Conservation (phyloP, 2,888 invertebrate species). For the Automeris io region DNA sequence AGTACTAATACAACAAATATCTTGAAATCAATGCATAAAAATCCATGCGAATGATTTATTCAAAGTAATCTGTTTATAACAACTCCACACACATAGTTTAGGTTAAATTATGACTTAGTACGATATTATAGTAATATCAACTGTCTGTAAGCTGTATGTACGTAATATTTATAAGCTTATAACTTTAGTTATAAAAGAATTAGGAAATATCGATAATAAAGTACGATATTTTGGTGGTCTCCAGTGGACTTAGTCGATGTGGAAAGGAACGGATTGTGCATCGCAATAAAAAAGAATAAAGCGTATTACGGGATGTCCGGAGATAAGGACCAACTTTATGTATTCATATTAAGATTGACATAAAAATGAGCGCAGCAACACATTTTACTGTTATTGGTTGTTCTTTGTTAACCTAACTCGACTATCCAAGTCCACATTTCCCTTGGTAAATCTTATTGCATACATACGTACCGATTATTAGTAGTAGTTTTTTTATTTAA, state of each 20-base stretch:
- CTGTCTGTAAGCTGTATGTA: neutral
- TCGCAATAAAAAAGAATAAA: constrained; percentile 58
- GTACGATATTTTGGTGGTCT: constrained; percentile 23
- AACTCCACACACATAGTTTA: neutral
- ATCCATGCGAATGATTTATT: neutral
- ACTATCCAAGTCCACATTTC: neutral
- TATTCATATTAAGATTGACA: constrained; percentile 59
- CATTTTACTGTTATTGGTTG: constrained; percentile 39
- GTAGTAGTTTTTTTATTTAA: no score
- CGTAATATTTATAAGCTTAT: constrained; percentile 21
- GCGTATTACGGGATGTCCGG: constrained; percentile 60
- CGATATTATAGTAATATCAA: neutral
- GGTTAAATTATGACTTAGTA: neutral
- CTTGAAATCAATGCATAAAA: neutral
- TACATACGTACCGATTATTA: no score
- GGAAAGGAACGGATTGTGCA: constrained; percentile 49
- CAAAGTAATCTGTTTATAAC: neutral
- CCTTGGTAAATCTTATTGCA: neutral
- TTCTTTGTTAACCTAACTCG: constrained; percentile 29
- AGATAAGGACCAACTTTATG: constrained; percentile 56
- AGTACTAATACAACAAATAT: neutral
- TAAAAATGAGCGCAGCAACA: constrained; percentile 50
- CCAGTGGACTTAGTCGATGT: constrained; percentile 27
- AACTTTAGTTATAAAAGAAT: constrained; percentile 19
- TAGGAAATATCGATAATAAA: constrained; percentile 24